These are phyloP conservation scores for Cirrhinus mrigala DNA, from an alignment of 2,797 vertebrate species.

Conservation along the genomic window DNA sequence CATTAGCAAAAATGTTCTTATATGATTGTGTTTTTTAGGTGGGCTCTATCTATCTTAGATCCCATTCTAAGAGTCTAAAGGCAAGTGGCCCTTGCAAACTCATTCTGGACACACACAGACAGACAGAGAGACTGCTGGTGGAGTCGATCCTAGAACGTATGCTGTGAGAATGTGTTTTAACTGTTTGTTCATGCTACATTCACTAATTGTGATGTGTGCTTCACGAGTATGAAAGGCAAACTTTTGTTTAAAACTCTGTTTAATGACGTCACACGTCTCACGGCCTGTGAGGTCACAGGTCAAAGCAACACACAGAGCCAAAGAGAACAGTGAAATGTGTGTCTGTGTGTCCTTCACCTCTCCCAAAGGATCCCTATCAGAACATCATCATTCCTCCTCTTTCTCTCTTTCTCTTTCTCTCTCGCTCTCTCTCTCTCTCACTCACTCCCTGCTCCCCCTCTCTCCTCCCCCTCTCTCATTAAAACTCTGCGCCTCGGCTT, in stretches of 20 bases:
- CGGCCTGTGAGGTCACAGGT: conserved; percentile 67
- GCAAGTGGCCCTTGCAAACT: conserved; percentile 69
- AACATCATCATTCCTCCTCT: conserved; percentile 58
- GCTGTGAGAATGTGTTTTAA: background rate
- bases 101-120: background rate
- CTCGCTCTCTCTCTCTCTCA: conserved; percentile 54
- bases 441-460: conserved; percentile 64
- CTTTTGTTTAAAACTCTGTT: background rate
- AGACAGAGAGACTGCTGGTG: conserved; percentile 50
- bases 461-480: conserved; percentile 82
- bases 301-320: conserved; percentile 62
- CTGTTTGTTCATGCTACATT: conserved; percentile 37
- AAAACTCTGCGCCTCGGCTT: conserved; percentile 82
- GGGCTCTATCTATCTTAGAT: conserved; percentile 60
- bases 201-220: conserved; percentile 30
- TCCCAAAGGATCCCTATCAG: conserved; percentile 76
- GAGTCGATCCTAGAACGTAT: background rate
- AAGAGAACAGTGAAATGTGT: conserved; percentile 58
- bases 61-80: conserved; percentile 69
- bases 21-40: background rate
- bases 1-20: background rate
- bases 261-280: background rate
- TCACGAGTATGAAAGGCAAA: background rate
- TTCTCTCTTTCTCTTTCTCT: conserved; percentile 42
- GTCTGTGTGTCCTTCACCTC: conserved; percentile 74